Conservation (phyloP, 2,888 invertebrate genomes). For the Leptopilina drosophilae region DNA sequence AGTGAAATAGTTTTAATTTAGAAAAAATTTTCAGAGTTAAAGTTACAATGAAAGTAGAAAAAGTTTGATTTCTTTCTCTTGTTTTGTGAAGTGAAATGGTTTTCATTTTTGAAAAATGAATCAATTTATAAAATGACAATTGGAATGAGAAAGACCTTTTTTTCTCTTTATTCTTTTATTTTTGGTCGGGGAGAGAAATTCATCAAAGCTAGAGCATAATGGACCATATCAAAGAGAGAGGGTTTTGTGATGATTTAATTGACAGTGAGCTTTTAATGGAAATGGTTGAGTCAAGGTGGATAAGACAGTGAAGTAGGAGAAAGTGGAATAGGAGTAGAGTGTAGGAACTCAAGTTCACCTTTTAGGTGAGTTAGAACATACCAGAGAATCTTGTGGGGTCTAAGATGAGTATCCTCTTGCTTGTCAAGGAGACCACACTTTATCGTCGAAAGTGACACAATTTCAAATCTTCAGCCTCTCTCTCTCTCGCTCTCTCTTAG, state of each 20-base stretch:
- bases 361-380: constrained; percentile 8
- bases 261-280: constrained; percentile 21
- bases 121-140: too few species aligned
- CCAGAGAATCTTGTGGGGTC: constrained; percentile 12
- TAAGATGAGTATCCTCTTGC: constrained; percentile 39
- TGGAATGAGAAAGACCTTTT: too few species aligned
- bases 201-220: not conserved
- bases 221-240: constrained; percentile 7
- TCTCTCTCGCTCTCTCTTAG: too few species aligned
- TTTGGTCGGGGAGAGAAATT: not conserved
- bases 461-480: constrained; percentile 50
- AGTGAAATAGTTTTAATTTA: too few species aligned
- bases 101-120: too few species aligned
- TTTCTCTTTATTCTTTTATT: not conserved
- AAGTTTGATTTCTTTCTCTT: too few species aligned
- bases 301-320: not conserved
- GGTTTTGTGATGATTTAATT: constrained; percentile 19
- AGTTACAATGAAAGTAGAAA: too few species aligned
- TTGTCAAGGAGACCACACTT: constrained; percentile 43
- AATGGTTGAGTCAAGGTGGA: constrained; percentile 8
- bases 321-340: constrained; percentile 32
- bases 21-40: too few species aligned
- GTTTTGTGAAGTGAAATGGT: too few species aligned
- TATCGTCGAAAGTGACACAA: constrained; percentile 57
- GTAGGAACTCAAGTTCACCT: not conserved